Evolutionary conservation across 2,113 vertebrate species (phyloP).

Genomic region (Alectura lathami): DNA sequence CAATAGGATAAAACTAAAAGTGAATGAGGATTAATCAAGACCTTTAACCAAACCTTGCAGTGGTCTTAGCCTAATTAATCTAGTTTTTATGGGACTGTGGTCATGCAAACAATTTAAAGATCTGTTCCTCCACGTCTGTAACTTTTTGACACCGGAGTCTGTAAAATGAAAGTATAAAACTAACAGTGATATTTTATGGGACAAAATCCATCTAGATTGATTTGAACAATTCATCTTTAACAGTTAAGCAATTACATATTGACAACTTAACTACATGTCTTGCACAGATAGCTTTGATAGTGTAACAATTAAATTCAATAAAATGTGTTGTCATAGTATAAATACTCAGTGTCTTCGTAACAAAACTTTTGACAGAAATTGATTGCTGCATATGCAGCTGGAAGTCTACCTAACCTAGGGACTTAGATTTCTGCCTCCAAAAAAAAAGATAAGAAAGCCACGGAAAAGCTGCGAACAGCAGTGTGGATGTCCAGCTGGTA

Average conservation of each 20-base stretch:
- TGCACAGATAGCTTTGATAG: not conserved
- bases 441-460: not conserved
- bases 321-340: not conserved
- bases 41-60: not conserved
- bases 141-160: not conserved
- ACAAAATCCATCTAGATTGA: not conserved
- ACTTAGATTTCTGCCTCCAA: not conserved
- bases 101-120: not conserved
- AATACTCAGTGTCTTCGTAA: not conserved
- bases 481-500: not conserved
- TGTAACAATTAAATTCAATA: not conserved
- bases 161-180: not conserved
- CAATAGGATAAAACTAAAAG: not conserved
- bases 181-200: not conserved
- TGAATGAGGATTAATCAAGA: not conserved
- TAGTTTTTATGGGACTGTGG: not conserved
- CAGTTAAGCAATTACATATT: not conserved
- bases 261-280: not conserved
- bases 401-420: not conserved
- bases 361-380: not conserved
- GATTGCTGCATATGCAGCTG: not conserved
- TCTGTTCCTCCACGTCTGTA: not conserved
- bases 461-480: not conserved
- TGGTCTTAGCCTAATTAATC: not conserved
- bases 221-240: not conserved